Percentiles rank a stretch among this genome's conserved stretches.
phyloP scores from a whole-genome alignment of 2,113 vertebrate species.

The human (Homo sapiens) region DNA sequence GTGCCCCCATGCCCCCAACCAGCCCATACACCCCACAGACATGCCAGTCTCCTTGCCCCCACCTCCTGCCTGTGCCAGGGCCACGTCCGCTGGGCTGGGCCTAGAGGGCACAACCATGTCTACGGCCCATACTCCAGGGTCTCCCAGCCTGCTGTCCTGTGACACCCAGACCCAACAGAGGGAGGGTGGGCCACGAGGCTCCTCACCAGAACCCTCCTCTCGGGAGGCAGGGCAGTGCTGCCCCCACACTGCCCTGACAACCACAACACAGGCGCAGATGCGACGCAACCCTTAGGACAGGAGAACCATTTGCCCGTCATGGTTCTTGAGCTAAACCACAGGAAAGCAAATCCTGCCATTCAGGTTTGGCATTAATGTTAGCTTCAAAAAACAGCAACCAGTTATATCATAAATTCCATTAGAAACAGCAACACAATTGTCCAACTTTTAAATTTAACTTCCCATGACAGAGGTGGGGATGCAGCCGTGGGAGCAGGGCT shows the following conservation, averaged over 20 bases:
- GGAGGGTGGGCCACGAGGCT: too few relatives aligned
- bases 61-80: not conserved
- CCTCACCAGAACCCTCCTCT: not conserved
- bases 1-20: not conserved
- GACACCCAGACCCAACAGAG: not conserved
- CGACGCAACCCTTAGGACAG: not conserved
- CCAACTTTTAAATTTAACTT: constrained; percentile 73
- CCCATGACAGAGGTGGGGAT: constrained; percentile 68
- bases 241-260: fast-evolving
- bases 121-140: fast-evolving
- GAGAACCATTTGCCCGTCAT: not conserved
- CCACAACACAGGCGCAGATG: too few relatives aligned
- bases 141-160: not conserved
- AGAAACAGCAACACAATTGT: constrained; percentile 55
- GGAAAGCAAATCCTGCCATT: constrained; percentile 4
- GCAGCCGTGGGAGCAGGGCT: constrained; percentile 18
- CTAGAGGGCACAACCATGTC: not conserved
- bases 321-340: not conserved
- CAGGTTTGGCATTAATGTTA: not conserved
- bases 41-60: not conserved
- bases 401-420: constrained; percentile 16
- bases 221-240: fast-evolving
- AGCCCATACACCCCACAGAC: not conserved
- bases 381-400: not conserved
- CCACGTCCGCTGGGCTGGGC: not conserved